Percentiles rank a stretch among this genome's conserved stretches.
Conservation (phyloP, 2,797 vertebrate species). For the Rallus crepitans region DNA sequence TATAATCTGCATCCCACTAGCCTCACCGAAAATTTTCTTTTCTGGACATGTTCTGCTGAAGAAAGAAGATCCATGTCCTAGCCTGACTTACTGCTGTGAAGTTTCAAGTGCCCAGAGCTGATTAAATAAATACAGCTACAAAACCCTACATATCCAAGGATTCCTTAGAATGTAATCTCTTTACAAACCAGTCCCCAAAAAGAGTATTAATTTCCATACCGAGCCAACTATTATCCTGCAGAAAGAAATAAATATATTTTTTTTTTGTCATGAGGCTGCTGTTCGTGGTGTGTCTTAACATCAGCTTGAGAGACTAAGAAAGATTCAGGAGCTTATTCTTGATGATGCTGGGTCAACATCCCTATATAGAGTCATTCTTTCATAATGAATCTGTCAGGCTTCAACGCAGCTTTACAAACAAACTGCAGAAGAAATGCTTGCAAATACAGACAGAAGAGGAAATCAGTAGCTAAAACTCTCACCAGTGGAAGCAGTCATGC, state of each 20-base stretch:
- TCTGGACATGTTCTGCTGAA: neutral
- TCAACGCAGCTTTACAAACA: neutral
- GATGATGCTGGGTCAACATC: neutral
- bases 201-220: constrained; percentile 22
- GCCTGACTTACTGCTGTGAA: neutral
- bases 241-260: neutral
- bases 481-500: neutral
- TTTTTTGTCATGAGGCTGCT: neutral
- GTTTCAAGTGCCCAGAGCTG: neutral
- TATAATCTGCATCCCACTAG: neutral
- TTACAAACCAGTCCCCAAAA: constrained; percentile 36
- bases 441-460: neutral
- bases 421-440: neutral
- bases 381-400: neutral
- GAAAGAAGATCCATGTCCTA: neutral
- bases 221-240: constrained; percentile 41
- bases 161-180: constrained; percentile 34
- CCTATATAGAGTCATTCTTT: neutral
- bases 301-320: neutral
- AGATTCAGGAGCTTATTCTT: neutral
- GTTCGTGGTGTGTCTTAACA: neutral
- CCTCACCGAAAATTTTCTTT: neutral
- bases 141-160: neutral
- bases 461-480: neutral
- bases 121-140: neutral